Conservation (phyloP, 2,888 invertebrate genomes). For the Orchesellides sinensis region DNA sequence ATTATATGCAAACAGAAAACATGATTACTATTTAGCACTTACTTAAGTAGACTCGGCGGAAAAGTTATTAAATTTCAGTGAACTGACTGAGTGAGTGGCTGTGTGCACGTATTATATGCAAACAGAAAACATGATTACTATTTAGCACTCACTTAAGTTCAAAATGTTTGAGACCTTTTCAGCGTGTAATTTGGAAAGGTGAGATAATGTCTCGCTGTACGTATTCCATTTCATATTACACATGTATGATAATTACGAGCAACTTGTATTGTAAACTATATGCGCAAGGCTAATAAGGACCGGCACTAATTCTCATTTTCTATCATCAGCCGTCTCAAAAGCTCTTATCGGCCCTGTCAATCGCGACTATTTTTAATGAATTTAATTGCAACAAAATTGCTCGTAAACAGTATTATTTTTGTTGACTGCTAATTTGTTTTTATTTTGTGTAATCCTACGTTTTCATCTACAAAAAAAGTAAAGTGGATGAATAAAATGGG, state of each 20-base stretch:
- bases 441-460: not conserved
- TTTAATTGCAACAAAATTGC: conserved; percentile 55
- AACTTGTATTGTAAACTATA: no score
- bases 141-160: conserved; percentile 6
- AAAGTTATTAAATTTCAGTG: conserved; percentile 10
- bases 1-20: no score
- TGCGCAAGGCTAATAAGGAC: no score
- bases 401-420: not conserved
- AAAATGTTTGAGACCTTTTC: not conserved
- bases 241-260: no score
- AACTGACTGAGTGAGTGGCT: no score
- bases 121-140: no score
- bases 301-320: conserved; percentile 34
- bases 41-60: not conserved
- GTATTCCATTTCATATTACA: no score
- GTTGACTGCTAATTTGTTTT: not conserved
- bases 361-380: conserved; percentile 49
- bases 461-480: not conserved
- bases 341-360: conserved; percentile 51
- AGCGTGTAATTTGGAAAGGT: not conserved
- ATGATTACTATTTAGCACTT: conserved; percentile 1
- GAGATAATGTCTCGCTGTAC: no score
- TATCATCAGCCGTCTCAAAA: conserved; percentile 46
- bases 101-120: not conserved
- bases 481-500: no score